A percentile compares a stretch with the other conserved stretches of the same genome.
Conservation (phyloP, 2,888 invertebrate species). For the Eupithecia subumbrata region DNA sequence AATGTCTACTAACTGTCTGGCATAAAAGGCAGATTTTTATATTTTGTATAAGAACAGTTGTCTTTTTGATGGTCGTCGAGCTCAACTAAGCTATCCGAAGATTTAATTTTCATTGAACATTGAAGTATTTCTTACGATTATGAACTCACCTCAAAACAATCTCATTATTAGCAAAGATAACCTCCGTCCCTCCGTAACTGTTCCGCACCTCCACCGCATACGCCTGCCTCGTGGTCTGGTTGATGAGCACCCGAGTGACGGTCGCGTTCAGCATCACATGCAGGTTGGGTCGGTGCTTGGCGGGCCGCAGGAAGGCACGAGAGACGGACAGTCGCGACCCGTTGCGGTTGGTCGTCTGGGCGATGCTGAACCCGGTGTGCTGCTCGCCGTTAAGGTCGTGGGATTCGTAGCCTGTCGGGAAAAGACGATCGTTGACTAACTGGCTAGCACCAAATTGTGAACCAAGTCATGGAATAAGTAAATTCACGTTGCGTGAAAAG, state of each 20-base stretch:
- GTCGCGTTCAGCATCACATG: slow-evolving; percentile 94
- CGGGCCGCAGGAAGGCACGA: slow-evolving; percentile 92
- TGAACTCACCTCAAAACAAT: slow-evolving; percentile 83
- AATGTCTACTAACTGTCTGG: no score
- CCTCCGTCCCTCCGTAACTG: slow-evolving; percentile 81
- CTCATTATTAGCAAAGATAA: slow-evolving; percentile 87
- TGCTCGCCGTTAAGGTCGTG: slow-evolving; percentile 92
- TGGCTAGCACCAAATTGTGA: not conserved
- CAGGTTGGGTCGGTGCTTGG: slow-evolving; percentile 89
- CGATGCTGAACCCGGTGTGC: slow-evolving; percentile 93
- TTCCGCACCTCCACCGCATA: slow-evolving; percentile 90
- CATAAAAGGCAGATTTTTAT: no score
- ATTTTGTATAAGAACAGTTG: no score
- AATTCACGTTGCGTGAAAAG: not conserved
- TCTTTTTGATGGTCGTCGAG: no score
- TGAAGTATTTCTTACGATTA: not conserved
- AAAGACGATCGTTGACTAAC: not conserved
- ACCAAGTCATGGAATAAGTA: not conserved
- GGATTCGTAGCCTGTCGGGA: slow-evolving; percentile 85
- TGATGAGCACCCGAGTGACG: slow-evolving; percentile 89
- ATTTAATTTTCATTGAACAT: no score
- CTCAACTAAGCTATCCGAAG: no score
- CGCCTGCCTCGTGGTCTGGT: slow-evolving; percentile 88
- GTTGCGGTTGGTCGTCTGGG: slow-evolving; percentile 94
- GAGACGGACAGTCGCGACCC: slow-evolving; percentile 93